Base-by-base conservation (phyloP, 2,113 vertebrate genomes). In the Monopterus albus region DNA sequence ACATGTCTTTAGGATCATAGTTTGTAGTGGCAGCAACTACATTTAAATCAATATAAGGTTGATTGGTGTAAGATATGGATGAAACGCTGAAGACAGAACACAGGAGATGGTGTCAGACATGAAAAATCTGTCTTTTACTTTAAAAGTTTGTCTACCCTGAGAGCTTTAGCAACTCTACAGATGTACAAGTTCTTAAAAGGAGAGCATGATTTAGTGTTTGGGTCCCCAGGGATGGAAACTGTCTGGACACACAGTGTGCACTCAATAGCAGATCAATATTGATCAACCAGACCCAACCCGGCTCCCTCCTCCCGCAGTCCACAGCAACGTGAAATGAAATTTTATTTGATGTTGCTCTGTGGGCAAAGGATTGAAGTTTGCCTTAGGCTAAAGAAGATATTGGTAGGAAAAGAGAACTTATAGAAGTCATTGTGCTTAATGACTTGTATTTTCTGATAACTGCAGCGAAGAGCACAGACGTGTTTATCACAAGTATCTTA, bases 221-320 rank as follows among this genome's bases (percentile, higher is more conserved):
- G 64, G 31, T 85, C 46, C 73, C 75, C 39, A 39, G 60, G 63
- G 63, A 75, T 66, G 67, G 77, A 72, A 81, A 79, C 78, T 74
- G 74, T 79, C 84, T 90, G 81, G 86, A 78, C 83, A 78, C 83
- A 75, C 64, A 26, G 61, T 78, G 62, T 61, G 71, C 63, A 77
- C 55, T 80, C 82, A 73, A 90, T 88, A 87, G 70, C 53, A 43
- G 84, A 84, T 91, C 88, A 87, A 91, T 91, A 89, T 60, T 31
- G 42, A 78, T 84, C 77, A 90, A 67, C 64, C 61, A 62, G 68
- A 71, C 62, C 51, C 42, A 72, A 58, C 23, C 43, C 25, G 51
- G 43, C 77, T 81, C 70, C 55, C 68, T 72, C 75, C 84, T 76
- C 71, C 63, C 33, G 28, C 78, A 61, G 69, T 67, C 35, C n/a